These are phyloP conservation scores for Coenonympha glycerion DNA, from an alignment of 2,888 invertebrate species.

Conservation along the genomic window DNA sequence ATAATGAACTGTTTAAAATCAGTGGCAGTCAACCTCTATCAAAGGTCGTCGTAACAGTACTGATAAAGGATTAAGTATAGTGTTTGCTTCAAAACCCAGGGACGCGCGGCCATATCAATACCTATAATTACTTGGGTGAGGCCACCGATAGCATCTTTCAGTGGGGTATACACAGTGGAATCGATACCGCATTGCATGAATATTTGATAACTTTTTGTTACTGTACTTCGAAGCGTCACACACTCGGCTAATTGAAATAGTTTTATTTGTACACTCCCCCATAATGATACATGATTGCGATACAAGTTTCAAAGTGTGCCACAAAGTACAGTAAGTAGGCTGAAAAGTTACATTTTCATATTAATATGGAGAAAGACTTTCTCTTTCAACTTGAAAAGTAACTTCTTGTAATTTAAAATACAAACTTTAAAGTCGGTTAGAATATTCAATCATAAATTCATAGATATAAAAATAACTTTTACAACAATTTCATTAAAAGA, in stretches of 20 bases:
- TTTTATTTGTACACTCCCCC: conserved; percentile 34
- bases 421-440: not conserved
- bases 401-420: not conserved
- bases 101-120: conserved; percentile 47
- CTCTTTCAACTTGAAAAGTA: not conserved
- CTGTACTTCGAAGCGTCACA: conserved; percentile 40
- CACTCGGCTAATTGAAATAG: conserved; percentile 62
- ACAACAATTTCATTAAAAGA: too few relatives aligned
- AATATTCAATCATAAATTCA: too few relatives aligned
- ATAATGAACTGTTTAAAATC: too few relatives aligned
- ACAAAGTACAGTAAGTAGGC: conserved; percentile 3
- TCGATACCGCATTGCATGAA: conserved; percentile 63
- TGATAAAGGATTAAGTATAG: too few relatives aligned
- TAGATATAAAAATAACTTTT: too few relatives aligned
- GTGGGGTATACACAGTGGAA: conserved; percentile 52
- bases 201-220: conserved; percentile 62
- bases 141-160: conserved; percentile 66
- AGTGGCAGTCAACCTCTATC: conserved; percentile 1
- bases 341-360: not conserved
- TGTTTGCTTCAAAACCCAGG: conserved; percentile 40
- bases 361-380: not conserved
- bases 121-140: conserved; percentile 57
- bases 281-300: conserved; percentile 26
- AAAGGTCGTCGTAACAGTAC: conserved; percentile 24
- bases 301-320: conserved; percentile 13